Conservation (phyloP, 2,888 invertebrate species). For the Agrenia bidenticulata region DNA sequence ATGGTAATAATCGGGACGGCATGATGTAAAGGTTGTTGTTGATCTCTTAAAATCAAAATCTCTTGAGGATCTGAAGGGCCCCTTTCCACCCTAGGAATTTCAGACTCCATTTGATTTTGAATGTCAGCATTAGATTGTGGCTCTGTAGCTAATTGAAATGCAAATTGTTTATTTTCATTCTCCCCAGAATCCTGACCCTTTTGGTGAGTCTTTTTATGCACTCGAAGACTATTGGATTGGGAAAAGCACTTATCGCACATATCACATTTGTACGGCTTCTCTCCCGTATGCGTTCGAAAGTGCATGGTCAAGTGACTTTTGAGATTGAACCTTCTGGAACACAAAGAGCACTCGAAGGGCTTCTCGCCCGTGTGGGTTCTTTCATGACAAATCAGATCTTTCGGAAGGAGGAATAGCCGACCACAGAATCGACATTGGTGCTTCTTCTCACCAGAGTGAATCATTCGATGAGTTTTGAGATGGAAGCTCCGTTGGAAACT, state of each 20-base stretch:
- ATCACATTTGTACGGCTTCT: constrained; percentile 20
- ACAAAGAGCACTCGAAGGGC: not conserved
- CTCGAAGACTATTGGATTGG: constrained; percentile 13
- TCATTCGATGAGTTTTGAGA: constrained; percentile 40
- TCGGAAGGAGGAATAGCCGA: constrained; percentile 37
- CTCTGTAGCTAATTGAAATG: no score
- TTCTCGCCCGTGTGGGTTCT: constrained; percentile 10
- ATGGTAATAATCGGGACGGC: no score
- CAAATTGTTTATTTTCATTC: no score
- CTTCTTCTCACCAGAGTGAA: constrained; percentile 42
- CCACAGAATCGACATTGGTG: constrained; percentile 47
- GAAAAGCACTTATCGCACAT: constrained; percentile 9
- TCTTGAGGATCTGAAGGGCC: no score
- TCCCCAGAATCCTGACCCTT: not conserved
- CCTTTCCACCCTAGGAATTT: no score
- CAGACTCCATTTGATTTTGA: no score
- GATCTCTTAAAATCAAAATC: no score
- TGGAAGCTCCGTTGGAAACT: constrained; percentile 43
- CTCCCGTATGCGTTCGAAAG: constrained; percentile 13
- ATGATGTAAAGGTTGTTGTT: no score
- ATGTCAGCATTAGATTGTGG: no score
- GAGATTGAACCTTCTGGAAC: constrained; percentile 7
- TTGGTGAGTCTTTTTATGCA: constrained; percentile 6
- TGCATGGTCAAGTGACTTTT: constrained; percentile 20
- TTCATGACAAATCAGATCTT: constrained; percentile 23